Evolutionary conservation across 2,797 vertebrate genomes (phyloP), one percentile per base, ranked within the genome.

Genomic region (Uromys caudimaculatus): DNA sequence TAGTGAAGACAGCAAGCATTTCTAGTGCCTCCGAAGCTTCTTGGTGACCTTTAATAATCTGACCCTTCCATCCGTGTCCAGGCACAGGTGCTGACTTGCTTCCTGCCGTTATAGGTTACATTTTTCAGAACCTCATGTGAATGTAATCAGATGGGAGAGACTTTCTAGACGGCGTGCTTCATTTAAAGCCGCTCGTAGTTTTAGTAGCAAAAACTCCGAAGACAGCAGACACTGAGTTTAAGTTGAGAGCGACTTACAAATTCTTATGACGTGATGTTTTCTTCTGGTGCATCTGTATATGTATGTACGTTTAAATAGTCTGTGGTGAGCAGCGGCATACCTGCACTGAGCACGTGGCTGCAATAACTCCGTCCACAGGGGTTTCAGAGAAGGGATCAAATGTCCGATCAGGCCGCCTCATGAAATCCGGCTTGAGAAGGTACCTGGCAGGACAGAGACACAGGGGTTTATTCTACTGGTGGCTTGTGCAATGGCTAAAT

Each of bases 351-450:
- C 99, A 99, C 3, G 99, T 99, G 79, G 99, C 99, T 95, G 99
- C 99, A 86, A 99, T 99, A 27, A 99, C 99, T 58, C 99, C 99
- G 41, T 99, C 99, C 90, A 99, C 99, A 14, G 99, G 99, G 0
- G 99, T 99, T 98, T 99, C 99, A 85, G 99, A 99, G 98, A 99
- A 99, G 0, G 99, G 99, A 97, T 99, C 99, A 94, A 99, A 99
- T 3, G 99, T 99, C 95, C 99, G 98, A 98, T 99, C 99, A 0
- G 99, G 99, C 29, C 99, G 98, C 6, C 99, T 98, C 99, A 99
- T 99, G 98, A 99, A 99, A 98, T 99, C 99, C 9, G 99, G 99
- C 97, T 99, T 99, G 83, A 99, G 98, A 27, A 99, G 98, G 82
- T 98, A 99, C 86, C 98, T 99, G 95, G 84, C 21, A 56, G 60